Evolutionary conservation across 30 jellyfish, hydroid and myxozoan genomes (phyloP), one percentile per base, ranked within the genome.

Genomic region (Hydractinia echinata): DNA sequence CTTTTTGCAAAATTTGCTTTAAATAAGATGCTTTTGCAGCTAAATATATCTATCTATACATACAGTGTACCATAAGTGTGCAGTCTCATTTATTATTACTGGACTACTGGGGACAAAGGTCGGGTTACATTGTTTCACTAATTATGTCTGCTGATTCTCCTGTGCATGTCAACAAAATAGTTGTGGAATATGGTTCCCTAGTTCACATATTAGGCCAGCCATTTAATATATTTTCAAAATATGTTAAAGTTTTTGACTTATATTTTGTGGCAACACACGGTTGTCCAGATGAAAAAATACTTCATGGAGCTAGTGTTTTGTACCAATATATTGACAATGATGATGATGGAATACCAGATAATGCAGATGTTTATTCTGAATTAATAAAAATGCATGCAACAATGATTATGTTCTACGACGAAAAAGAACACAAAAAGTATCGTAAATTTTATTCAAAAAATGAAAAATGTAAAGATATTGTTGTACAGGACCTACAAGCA

Each of bases 321-420:
- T 83, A 72, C 81, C 91, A 83, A 66, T 83, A 83, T 83, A 72
- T 83, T 52, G 91, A 83, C 64, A 83, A 83, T 51, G 73, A 83
- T 60, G 91, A 61, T 15, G 86, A 83, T 60, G 86, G 86, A 18
- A 30, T 11, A 58, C 91, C 91, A n/a, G 91, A 83, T 52, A 83
- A 83, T 73, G 8, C 44, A 51, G 19, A 18, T 14, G 85, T 83
- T 18, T 83, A 83, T 67, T 9, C 30, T 10, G 19, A 72, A 53
- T 58, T 83, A 19, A 68, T 83, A 10, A 61, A 56, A 54, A 55
- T 54, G 79, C 71, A 72, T 44, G 90, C 90, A 20, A 69, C 84
- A 51, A 82, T 82, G 90, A 71, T 82, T 51, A 82, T 82, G 90
- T 82, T 82, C 53, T 8, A 21, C 16, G 68, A 54, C 44, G 67